These are phyloP conservation scores for Todus mexicanus DNA, from an alignment of 2,797 vertebrate genomes.

Conservation along the genomic window DNA sequence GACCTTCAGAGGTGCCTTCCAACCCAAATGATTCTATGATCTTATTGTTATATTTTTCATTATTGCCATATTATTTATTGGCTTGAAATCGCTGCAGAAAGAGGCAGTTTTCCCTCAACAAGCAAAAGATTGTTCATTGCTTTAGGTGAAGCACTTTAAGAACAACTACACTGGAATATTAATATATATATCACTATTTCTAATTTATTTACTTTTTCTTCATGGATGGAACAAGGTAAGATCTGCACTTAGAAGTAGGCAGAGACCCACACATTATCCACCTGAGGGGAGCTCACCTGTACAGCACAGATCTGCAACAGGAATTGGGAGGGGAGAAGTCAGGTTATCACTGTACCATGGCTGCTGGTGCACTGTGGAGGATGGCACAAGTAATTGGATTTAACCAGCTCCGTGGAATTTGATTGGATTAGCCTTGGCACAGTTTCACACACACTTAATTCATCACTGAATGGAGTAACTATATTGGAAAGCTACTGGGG, in stretches of 20 bases:
- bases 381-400: constrained; percentile 1
- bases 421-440: constrained; percentile 44
- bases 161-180: background rate
- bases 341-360: background rate
- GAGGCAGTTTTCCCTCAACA: background rate
- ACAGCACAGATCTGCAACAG: background rate
- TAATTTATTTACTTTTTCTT: background rate
- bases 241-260: background rate
- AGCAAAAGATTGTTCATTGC: background rate
- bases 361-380: background rate
- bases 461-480: constrained; percentile 31
- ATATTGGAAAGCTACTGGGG: constrained; percentile 22
- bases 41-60: no score
- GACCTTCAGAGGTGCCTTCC: no score
- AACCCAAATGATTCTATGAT: no score
- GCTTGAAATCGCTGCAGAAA: background rate
- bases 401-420: constrained; percentile 37
- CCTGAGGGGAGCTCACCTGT: background rate
- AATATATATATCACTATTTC: background rate
- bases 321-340: background rate
- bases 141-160: background rate
- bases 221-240: background rate
- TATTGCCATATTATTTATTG: background rate
- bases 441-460: constrained; percentile 23
- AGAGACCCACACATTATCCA: fast-evolving